Percentiles rank a stretch among this genome's conserved stretches.
Conservation (phyloP, 2,797 vertebrate genomes). For the Aplochiton taeniatus region DNA sequence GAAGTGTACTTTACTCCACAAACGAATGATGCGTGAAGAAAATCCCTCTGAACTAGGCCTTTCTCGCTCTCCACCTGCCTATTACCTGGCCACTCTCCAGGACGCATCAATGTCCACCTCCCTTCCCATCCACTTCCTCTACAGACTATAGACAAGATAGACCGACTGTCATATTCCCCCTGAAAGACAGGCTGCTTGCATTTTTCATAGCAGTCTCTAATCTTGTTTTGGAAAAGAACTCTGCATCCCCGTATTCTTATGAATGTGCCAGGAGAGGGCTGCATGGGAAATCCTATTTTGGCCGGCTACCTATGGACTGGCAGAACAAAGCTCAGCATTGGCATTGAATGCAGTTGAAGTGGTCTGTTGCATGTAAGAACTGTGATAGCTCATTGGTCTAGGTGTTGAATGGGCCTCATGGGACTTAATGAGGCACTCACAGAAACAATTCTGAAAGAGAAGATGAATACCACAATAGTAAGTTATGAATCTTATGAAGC, state of each 20-base stretch:
- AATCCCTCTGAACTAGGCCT: neutral
- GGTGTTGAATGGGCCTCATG: slow-evolving; percentile 30
- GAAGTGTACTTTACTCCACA: neutral
- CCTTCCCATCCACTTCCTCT: neutral
- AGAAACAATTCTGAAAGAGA: slow-evolving; percentile 11
- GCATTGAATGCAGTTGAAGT: slow-evolving; percentile 25
- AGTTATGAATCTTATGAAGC: too few species aligned
- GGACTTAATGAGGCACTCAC: slow-evolving; percentile 21
- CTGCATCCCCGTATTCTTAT: neutral
- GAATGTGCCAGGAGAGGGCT: slow-evolving; percentile 30
- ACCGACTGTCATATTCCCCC: neutral
- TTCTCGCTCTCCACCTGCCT: neutral
- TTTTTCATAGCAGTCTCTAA: neutral
- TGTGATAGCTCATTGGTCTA: slow-evolving; percentile 2
- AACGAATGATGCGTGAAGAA: neutral
- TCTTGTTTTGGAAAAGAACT: neutral
- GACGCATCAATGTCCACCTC: neutral
- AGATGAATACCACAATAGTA: neutral
- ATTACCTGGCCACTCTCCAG: too few species aligned
- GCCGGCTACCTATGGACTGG: slow-evolving; percentile 19
- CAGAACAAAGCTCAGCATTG: slow-evolving; percentile 42
- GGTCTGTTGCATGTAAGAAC: slow-evolving; percentile 26
- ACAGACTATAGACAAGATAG: neutral
- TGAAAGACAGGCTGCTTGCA: neutral
- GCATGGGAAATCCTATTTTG: slow-evolving; percentile 49